Base-by-base conservation (phyloP, 2,113 vertebrate genomes). In the Beaufortia kweichowensis region DNA sequence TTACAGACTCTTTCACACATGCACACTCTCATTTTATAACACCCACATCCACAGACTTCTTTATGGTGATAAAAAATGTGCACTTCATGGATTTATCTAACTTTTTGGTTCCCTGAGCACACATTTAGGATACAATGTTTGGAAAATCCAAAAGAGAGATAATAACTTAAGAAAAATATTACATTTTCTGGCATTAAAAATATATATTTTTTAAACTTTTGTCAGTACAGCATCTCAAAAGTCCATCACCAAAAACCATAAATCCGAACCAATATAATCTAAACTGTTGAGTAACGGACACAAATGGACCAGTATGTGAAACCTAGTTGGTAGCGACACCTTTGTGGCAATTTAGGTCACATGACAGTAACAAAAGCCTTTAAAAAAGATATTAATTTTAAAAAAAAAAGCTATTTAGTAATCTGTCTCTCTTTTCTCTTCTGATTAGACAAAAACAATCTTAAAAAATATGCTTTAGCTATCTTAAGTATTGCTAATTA, bases 311-410 rank as follows among this genome's bases (percentile, higher is more conserved):
- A 4, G 7, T 48, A 29, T n/a, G 41, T 12, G 0, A 23, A 43
- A 11, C 41, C 17, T 69, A 35, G n/a, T 6, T 48, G 41, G 15
- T 50, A 65, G 69, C 61, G 77, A 64, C 69, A 59, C 61, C 61
- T 46, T n/a, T n/a, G 31, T 73, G 60, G 68, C 69, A 33, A 29
- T 14, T 24, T 62, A 55, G 24, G 21, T 19, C 11, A 2, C 12
- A n/a, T 24, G 24, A n/a, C 2, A 15, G 6, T 21, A 12, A 33
- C 53, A 2, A 17, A 31, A 23, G 39, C 31, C 12, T 5, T 19
- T 26, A 9, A 35, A 35, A 35, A 35, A n/a, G n/a, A n/a, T n/a
- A n/a, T n/a, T n/a, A n/a, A n/a, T n/a, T n/a, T n/a, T n/a, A n/a
- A n/a, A n/a, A n/a, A n/a, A n/a, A 65, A 21, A 11, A 21, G 23